Base-by-base conservation (phyloP, 2,888 invertebrate genomes). In the Lagria hirta region DNA sequence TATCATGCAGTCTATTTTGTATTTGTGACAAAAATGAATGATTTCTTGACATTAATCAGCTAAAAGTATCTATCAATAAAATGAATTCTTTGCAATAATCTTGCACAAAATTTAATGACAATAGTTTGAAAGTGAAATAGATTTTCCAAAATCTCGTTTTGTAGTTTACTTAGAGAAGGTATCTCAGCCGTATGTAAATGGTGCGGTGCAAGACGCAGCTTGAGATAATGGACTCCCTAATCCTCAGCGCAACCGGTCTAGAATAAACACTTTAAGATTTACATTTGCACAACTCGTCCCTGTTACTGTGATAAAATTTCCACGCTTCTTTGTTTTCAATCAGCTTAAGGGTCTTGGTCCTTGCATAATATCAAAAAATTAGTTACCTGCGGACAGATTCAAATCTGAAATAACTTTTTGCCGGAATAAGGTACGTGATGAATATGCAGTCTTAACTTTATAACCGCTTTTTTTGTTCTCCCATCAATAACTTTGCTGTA, bases 221-320 rank as follows among this genome's bases (percentile, higher is more conserved):
- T 51, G 52, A 61, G 61, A 63, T 60, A 63, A 63, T 63, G 63
- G 62, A 62, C 59, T 62, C 57, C 60, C 55, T 61, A 63, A 62
- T 59, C 62, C 62, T 49, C 48, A 48, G 55, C 59, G 56, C 54
- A 55, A 55, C 60, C 58, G 57, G 59, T 57, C 59, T 57, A 61
- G 60, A 61, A 61, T 61, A 62, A 62, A 64, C 61, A 62, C 54
- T 57, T 57, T 48, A 50, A 56, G 58, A 61, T 62, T 64, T 64
- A 58, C 62, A 63, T 61, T 60, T 51, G 49, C 54, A 53, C 49
- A 53, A 54, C 54, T 51, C 47, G 30, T 18, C 30, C 23, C 37
- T 16, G 23, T 32, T 11, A 14, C 40, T 14, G 20, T 37, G 32
- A 32, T 40, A 40, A 40, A 32, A 32, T 32, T 40, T 40, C 15